These are phyloP conservation scores for Hipparchia semele DNA, from an alignment of 2,888 invertebrate genomes.

Conservation along the genomic window DNA sequence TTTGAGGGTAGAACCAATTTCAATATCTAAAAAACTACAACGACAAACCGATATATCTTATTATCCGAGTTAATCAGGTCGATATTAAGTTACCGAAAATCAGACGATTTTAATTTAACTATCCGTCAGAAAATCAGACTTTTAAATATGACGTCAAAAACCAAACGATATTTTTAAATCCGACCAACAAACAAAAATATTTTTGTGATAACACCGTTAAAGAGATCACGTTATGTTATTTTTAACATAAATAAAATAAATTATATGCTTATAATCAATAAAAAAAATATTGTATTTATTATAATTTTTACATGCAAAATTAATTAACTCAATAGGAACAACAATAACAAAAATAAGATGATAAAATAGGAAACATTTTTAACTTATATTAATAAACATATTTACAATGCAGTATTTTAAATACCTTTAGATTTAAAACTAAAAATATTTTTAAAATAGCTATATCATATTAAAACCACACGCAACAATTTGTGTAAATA, in stretches of 20 bases:
- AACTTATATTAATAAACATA: not conserved
- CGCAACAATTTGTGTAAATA: constrained; percentile 25
- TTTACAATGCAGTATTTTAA: too few species aligned
- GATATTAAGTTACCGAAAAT: too few species aligned
- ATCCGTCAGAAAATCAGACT: too few species aligned
- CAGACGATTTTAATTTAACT: too few species aligned
- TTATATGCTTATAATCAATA: too few species aligned
- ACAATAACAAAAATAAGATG: not conserved
- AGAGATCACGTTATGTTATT: not conserved
- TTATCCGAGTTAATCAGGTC: too few species aligned
- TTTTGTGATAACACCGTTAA: not conserved
- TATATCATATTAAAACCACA: constrained; percentile 22
- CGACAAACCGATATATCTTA: too few species aligned
- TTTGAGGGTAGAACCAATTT: too few species aligned
- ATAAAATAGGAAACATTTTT: constrained; percentile 2
- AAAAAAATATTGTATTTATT: not conserved
- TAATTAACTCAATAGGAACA: not conserved
- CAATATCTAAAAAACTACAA: too few species aligned
- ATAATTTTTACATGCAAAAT: not conserved
- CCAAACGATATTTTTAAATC: not conserved
- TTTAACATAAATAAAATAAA: not conserved
- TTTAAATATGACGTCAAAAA: not conserved
- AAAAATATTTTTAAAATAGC: constrained; percentile 4
- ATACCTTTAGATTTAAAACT: not conserved
- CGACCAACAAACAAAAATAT: too few species aligned